Conservation (phyloP, 2,113 vertebrate species). For the Acanthochromis polyacanthus region DNA sequence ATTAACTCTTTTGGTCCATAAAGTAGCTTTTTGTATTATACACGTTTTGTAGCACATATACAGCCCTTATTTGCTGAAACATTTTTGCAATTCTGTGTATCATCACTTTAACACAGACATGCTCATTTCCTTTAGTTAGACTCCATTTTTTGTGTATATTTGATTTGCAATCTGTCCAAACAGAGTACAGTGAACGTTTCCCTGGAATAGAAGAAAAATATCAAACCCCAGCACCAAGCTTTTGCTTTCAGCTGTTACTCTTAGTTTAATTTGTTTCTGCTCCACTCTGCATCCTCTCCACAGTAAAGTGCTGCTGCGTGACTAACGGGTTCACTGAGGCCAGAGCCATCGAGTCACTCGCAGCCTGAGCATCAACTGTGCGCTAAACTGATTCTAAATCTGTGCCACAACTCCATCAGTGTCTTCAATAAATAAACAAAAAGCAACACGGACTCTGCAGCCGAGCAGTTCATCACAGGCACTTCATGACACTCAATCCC, state of each 20-base stretch:
- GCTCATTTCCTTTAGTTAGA: too few relatives aligned
- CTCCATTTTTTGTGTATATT: too few relatives aligned
- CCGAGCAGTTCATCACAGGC: slow-evolving; percentile 19
- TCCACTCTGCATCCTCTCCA: slow-evolving; percentile 22
- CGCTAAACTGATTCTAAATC: slow-evolving; percentile 74
- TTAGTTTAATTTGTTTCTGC: slow-evolving; percentile 44
- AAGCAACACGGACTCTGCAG: slow-evolving; percentile 24
- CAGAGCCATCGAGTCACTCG: slow-evolving; percentile 26
- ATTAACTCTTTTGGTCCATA: too few relatives aligned
- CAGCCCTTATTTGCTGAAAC: too few relatives aligned
- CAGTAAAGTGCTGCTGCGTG: slow-evolving; percentile 60
- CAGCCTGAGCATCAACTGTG: slow-evolving; percentile 29
- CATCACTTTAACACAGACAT: too few relatives aligned
- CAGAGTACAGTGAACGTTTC: not conserved
- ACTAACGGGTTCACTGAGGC: slow-evolving; percentile 58
- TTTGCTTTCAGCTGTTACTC: slow-evolving; percentile 26
- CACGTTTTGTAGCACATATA: too few relatives aligned
- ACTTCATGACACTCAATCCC: slow-evolving; percentile 26
- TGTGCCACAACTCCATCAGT: slow-evolving; percentile 52
- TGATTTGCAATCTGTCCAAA: too few relatives aligned
- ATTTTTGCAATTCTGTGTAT: too few relatives aligned
- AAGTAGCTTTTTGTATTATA: too few relatives aligned
- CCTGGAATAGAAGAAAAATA: not conserved
- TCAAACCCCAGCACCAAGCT: not conserved
- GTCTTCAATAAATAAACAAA: slow-evolving; percentile 76